phyloP scores from a whole-genome alignment of 2,113 vertebrate species.

The Ranitomeya variabilis region DNA sequence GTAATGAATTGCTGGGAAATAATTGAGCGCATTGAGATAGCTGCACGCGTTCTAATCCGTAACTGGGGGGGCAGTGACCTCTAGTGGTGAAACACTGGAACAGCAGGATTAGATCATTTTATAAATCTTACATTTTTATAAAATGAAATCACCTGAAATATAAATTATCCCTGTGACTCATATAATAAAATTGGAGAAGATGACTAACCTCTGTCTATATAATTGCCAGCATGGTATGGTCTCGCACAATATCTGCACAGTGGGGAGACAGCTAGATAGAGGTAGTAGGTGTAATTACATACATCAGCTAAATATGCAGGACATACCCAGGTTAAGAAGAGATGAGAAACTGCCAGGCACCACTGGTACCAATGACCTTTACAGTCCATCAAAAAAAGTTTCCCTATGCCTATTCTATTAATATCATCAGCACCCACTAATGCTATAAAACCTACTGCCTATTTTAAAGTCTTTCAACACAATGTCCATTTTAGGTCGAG shows the following conservation, averaged over 20 bases:
- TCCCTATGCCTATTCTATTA: too few relatives aligned
- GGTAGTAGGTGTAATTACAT: too few relatives aligned
- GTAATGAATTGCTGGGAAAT: conserved; percentile 13
- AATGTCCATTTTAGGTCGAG: too few relatives aligned
- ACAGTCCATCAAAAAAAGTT: too few relatives aligned
- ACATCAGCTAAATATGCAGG: too few relatives aligned
- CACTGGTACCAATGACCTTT: too few relatives aligned
- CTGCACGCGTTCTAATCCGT: neutral
- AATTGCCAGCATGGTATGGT: neutral
- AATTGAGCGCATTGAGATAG: neutral
- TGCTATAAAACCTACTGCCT: too few relatives aligned
- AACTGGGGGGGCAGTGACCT: neutral
- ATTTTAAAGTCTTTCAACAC: too few relatives aligned
- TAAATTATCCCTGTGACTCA: neutral
- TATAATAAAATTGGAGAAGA: neutral
- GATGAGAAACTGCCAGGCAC: too few relatives aligned
- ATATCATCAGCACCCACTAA: too few relatives aligned
- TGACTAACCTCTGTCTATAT: neutral
- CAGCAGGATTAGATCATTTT: too few relatives aligned
- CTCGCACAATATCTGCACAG: neutral
- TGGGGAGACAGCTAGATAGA: neutral
- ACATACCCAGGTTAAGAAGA: too few relatives aligned
- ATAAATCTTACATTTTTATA: neutral
- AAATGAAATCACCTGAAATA: neutral
- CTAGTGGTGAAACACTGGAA: neutral